Evolutionary conservation across 35 echinoderm and acorn worm genomes (phyloP).

Genomic region (Strongylocentrotus purpuratus): DNA sequence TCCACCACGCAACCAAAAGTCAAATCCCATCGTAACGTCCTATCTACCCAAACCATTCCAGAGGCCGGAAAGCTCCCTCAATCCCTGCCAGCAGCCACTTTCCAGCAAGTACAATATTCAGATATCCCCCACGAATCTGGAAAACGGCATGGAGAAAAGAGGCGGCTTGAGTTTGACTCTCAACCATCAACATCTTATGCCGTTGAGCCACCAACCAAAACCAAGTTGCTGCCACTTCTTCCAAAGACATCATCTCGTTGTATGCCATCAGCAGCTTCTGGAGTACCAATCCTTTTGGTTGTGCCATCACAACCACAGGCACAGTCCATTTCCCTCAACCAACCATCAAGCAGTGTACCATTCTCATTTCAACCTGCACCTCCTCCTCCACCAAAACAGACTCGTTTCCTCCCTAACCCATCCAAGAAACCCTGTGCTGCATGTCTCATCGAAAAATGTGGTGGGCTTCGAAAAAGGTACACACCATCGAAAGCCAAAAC

Average conservation of each 20-base stretch:
- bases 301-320: constrained; percentile 62
- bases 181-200: constrained; percentile 32
- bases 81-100: constrained; percentile 49
- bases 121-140: constrained; percentile 51
- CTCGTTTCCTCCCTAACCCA: constrained; percentile 26
- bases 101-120: constrained; percentile 47
- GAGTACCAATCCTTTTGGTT: constrained; percentile 66
- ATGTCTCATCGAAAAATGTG: constrained; percentile 61
- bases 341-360: constrained; percentile 52
- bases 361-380: constrained; percentile 57
- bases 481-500: constrained; percentile 64
- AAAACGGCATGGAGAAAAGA: constrained; percentile 61
- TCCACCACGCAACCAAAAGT: constrained; percentile 52
- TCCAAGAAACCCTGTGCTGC: constrained; percentile 72
- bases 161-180: constrained; percentile 46
- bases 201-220: background rate
- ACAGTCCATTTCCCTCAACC: constrained; percentile 50
- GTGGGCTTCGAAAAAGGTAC: constrained; percentile 52
- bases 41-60: constrained; percentile 35
- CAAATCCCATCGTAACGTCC: constrained; percentile 31
- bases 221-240: background rate
- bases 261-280: background rate
- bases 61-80: constrained; percentile 45
- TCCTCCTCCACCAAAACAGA: constrained; percentile 51
- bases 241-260: background rate